Percentiles rank a stretch among this genome's conserved stretches.
These are phyloP conservation scores for Microtus montanus DNA, from an alignment of 2,113 vertebrate species.

Conservation along the genomic window DNA sequence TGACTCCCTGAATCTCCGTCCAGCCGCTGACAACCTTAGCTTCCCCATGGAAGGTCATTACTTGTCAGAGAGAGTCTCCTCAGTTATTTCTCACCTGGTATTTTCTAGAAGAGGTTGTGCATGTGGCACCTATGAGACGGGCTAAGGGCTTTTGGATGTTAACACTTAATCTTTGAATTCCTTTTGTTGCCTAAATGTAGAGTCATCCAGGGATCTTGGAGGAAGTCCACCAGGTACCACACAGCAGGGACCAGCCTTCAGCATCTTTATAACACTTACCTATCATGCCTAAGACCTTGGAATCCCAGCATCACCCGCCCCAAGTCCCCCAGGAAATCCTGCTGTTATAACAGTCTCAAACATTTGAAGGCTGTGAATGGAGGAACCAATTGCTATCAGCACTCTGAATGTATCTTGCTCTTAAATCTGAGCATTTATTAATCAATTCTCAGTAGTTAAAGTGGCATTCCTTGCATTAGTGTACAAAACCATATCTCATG, in stretches of 20 bases:
- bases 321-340: background rate
- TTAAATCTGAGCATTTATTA: constrained; percentile 1
- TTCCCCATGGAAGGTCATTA: background rate
- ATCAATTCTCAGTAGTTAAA: background rate
- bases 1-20: constrained; percentile 25
- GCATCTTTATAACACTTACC: background rate
- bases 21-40: constrained; percentile 26
- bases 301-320: background rate
- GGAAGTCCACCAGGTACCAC: background rate
- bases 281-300: background rate
- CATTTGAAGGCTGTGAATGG: background rate
- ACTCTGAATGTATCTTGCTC: background rate
- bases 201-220: background rate
- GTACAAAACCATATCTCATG: background rate
- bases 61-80: constrained; percentile 11
- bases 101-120: background rate
- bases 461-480: background rate
- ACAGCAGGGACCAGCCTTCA: background rate
- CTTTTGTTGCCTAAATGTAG: background rate
- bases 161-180: constrained; percentile 45
- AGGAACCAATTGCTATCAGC: background rate
- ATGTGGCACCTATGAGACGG: background rate
- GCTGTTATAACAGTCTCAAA: background rate
- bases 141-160: background rate
- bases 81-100: background rate